Evolutionary conservation across 1,140 invertebrate genomes (phyloP), one percentile per base, ranked within the genome.

Genomic region (Teleogryllus occipitalis): DNA sequence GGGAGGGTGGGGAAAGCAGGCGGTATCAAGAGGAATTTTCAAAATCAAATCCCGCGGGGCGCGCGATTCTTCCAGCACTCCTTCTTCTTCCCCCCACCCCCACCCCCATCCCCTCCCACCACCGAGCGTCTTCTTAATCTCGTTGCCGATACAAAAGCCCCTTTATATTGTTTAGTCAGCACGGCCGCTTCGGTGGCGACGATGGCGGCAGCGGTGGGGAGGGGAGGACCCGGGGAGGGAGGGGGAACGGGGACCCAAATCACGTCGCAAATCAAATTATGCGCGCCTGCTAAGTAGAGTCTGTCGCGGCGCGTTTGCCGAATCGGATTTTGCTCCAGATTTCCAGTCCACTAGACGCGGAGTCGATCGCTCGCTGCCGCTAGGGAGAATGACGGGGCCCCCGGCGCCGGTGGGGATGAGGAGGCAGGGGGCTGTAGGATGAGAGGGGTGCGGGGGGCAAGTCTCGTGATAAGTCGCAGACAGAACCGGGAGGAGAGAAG

Each of bases 271-370:
- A 65, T 65, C 54, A 18, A 65, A 65, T 7, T 65, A 65, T 65
- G 54, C 54, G 54, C 54, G 54, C 54, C 49, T 65, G 54, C 54
- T 65, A 65, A 65, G 54, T 65, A 65, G 54, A 65, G 54, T 65
- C 54, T 65, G 54, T 10, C 54, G 54, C 54, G 54, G 54, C 10
- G 54, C 54, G 54, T 65, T 65, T 10, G 54, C 2, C 10, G 54
- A 65, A 65, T 65, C 54, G 54, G 54, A 65, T 65, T 65, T 65
- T 10, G 54, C 54, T 65, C 54, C 54, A 7, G 7, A 3, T 65
- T 65, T 7, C 54, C 1, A 18, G 54, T 65, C 54, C 54, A 65
- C 54, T 65, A 14, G 54, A 65, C 54, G 8, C 7, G 54, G 27
- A 39, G 27, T 39, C 27, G 27, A 39, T 39, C 27, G 27, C 27